Percentiles rank a stretch among this genome's conserved stretches.
These are phyloP conservation scores for Capreolus pygargus DNA, from an alignment of 2,113 vertebrate species.

Conservation along the genomic window DNA sequence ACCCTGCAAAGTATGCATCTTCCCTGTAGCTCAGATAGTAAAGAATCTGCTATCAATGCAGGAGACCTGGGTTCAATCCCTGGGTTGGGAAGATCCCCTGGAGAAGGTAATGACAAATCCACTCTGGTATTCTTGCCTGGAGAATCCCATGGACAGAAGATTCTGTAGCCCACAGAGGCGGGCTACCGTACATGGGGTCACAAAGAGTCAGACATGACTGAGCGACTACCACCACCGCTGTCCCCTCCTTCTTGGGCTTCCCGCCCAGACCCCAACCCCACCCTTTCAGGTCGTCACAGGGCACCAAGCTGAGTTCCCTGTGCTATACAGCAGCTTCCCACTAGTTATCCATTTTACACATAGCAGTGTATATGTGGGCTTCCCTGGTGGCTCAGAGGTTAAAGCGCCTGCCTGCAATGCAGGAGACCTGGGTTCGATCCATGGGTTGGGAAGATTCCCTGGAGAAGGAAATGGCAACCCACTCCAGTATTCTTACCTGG, in stretches of 20 bases:
- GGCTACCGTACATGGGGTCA: not conserved
- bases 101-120: not conserved
- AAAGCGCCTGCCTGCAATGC: too few species aligned
- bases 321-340: not conserved
- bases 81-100: not conserved
- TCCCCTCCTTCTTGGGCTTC: not conserved
- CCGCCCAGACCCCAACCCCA: not conserved
- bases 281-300: not conserved
- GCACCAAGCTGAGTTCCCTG: not conserved
- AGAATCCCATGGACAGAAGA: not conserved
- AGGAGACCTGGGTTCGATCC: too few species aligned
- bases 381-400: too few species aligned
- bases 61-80: not conserved
- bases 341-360: not conserved
- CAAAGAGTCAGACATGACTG: not conserved
- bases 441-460: too few species aligned
- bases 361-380: not conserved
- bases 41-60: not conserved
- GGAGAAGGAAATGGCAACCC: too few species aligned
- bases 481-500: too few species aligned
- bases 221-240: not conserved
- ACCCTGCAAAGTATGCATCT: conserved; percentile 52
- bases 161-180: not conserved
- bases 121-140: not conserved
- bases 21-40: not conserved